Base-by-base conservation (phyloP, 2,113 vertebrate species). In the Muntiacus muntjak region DNA sequence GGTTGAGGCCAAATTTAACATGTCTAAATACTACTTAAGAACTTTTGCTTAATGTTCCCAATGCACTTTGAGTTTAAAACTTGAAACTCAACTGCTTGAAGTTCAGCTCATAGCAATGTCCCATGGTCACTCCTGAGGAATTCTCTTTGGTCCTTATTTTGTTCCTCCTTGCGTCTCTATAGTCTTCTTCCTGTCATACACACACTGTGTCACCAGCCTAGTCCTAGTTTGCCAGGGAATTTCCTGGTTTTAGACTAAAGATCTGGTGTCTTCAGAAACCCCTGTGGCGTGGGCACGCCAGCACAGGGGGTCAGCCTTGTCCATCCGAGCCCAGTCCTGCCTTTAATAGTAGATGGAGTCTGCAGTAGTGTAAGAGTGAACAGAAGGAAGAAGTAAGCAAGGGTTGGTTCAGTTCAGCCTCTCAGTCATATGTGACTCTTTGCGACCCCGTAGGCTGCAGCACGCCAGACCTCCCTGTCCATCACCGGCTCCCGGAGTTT, bases 191-290 rank as follows among this genome's bases (percentile, higher is more conserved):
- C 55, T 93, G 7, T 54, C 28, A n/a, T 9, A 33, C 2, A 90
- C 36, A 43, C 36, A 89, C 10, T 9, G 55, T 82, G 40, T 33
- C 11, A 45, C 43, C 54, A 71, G 90, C 3, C 55, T 71, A 36
- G 28, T 57, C 26, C 40, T 71, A 10, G 14, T 94, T 90, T 85
- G 8, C 28, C 50, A 58, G 54, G 28, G 47, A 23, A 25, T 67
- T 95, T 47, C 47, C 40, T 94, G 16, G 11, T 91, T 94, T 97
- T 57, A 71, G 62, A 30, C 13, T 36, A 55, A 36, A 83, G 33
- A 25, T 62, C 3, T 23, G 10, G 25, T 54, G 2, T 28, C 58
- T 26, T 43, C 26, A 28, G 7, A 85, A 88, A 50, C 17, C 28
- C 33, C 11, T 23, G 26, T 28, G 45, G 6, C 13, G 40, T n/a